phyloP scores from a whole-genome alignment of 1,140 invertebrate genomes.

The Drosophila orosa region DNA sequence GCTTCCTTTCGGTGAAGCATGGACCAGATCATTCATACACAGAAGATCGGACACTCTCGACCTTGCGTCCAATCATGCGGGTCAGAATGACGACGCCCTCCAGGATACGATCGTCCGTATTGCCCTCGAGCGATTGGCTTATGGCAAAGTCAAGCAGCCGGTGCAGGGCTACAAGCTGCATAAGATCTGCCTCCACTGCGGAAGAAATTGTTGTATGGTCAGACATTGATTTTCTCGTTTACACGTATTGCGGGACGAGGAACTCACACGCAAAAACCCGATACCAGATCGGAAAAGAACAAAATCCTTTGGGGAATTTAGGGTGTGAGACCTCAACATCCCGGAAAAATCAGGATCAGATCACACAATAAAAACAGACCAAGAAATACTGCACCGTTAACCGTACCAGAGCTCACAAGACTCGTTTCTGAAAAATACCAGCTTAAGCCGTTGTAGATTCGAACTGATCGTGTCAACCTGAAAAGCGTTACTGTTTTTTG shows the following conservation, averaged over 20 bases:
- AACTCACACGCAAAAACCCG: neutral
- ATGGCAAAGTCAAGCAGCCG: neutral
- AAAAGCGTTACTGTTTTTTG: neutral
- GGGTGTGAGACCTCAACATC: neutral
- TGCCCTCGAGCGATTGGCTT: neutral
- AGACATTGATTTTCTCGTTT: neutral
- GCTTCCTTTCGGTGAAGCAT: too few species aligned
- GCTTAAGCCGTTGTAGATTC: neutral
- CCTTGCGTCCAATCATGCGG: neutral
- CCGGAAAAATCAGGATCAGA: neutral
- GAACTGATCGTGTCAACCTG: neutral
- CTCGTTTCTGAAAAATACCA: neutral
- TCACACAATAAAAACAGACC: neutral
- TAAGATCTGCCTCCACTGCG: neutral
- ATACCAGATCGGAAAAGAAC: constrained; percentile 1
- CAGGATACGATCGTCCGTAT: neutral
- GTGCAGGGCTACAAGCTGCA: neutral
- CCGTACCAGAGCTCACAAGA: neutral
- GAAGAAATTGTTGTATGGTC: neutral
- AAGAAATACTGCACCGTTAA: neutral
- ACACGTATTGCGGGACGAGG: neutral
- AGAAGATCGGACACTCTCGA: neutral
- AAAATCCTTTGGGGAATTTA: neutral
- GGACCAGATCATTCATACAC: too few species aligned
- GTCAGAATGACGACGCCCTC: neutral